These are phyloP conservation scores for Rhabdornis inornatus DNA, from an alignment of 2,113 vertebrate species.

Conservation along the genomic window DNA sequence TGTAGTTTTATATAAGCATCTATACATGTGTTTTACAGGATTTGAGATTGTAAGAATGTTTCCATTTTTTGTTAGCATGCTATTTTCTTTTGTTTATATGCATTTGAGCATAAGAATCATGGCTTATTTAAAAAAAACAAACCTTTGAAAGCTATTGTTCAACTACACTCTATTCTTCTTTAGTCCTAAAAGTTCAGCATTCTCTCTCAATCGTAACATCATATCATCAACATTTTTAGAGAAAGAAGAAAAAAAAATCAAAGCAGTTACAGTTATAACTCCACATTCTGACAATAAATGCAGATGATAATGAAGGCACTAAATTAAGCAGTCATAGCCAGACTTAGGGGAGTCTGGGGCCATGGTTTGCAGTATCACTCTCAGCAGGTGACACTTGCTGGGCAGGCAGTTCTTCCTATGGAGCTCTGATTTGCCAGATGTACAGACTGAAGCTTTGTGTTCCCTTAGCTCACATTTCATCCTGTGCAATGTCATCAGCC, in stretches of 20 bases:
- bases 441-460: neutral
- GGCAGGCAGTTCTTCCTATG: neutral
- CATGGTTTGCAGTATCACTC: neutral
- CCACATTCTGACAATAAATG: neutral
- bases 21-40: neutral
- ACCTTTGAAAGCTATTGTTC: neutral
- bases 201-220: neutral
- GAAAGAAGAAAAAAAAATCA: neutral
- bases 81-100: neutral
- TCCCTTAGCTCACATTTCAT: neutral
- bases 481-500: neutral
- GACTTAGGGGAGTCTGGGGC: neutral
- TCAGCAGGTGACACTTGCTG: neutral
- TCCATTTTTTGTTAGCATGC: neutral
- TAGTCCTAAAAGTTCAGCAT: neutral
- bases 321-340: neutral
- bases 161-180: neutral
- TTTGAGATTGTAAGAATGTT: neutral
- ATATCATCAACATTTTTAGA: neutral
- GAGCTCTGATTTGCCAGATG: neutral
- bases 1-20: neutral
- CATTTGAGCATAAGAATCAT: neutral
- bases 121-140: neutral
- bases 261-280: neutral
- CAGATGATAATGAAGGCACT: neutral